A percentile compares a stretch with the other conserved stretches of the same genome.
Conservation (phyloP, 2,113 vertebrate genomes). For the Empidonax alnorum region DNA sequence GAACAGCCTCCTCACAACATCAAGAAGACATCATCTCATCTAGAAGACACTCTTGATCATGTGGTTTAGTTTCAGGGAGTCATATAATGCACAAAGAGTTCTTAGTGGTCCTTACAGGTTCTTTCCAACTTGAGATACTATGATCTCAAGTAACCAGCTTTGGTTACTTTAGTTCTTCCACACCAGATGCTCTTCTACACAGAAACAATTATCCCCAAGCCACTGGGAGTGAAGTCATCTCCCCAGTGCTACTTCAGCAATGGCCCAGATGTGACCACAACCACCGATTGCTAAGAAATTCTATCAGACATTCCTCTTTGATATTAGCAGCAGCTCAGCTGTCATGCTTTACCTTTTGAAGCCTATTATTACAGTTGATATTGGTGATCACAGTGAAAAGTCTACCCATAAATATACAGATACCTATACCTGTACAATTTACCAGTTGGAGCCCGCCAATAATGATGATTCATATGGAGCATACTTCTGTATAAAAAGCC, state of each 20-base stretch:
- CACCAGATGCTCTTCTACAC: background rate
- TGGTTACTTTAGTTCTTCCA: background rate
- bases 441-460: background rate
- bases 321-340: background rate
- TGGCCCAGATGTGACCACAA: background rate
- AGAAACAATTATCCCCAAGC: background rate
- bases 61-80: background rate
- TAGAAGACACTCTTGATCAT: background rate
- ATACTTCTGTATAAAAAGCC: background rate
- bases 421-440: background rate
- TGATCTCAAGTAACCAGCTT: background rate
- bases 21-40: background rate
- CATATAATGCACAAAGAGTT: background rate
- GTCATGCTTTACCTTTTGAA: background rate
- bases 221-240: background rate
- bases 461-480: background rate
- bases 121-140: background rate
- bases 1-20: background rate
- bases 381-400: background rate
- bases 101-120: too few relatives aligned
- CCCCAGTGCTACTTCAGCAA: background rate
- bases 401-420: background rate
- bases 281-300: background rate
- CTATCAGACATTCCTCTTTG: background rate
- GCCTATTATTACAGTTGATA: background rate